Evolutionary conservation across 2,113 vertebrate genomes (phyloP), one percentile per base, ranked within the genome.

Genomic region (Lasiurus borealis): DNA sequence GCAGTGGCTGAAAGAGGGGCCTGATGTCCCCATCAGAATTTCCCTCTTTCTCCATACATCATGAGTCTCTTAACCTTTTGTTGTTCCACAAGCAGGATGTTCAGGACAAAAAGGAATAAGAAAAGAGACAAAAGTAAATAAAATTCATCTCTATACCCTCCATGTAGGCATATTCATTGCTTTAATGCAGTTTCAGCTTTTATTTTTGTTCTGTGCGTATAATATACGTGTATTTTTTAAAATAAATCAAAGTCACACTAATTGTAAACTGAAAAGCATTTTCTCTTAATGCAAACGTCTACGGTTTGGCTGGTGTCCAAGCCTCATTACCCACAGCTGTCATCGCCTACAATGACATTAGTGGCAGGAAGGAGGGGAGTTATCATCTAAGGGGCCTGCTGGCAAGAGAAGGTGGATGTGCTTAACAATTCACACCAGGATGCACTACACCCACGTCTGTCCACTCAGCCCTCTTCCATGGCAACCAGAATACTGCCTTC

Each of bases 1-100:
- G 16, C 52, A 46, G 18, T 10, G 92, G 87, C 1, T 85, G 91
- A 95, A 94, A 95, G 72, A 50, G 80, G 50, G 66, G 50, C 73
- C 89, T 85, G 87, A 72, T 57, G 75, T 80, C 84, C n/a, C 3
- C 54, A 64, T 52, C 83, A 83, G 86, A 94, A 71, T 76, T 80
- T 82, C 69, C 50, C 89, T 78, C 73, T 50, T 75, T 13, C 66
- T 69, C 46, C 84, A 36, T 29, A 76, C 59, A 81, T 68, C 81
- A 85, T 73, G 90, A 94, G 80, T 59, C 71, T 96, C 94, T 86
- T 89, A 91, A 91, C 91, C 89, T 91, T 95, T 72, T 71, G 48
- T 76, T 85, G 57, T 93, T 69, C 59, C 21, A 19, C 7, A 40
- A 71, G 75, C 31, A 76, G 12, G 66, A 36, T 21, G 25, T 52